Evolutionary conservation across 2,113 vertebrate species (phyloP).

Genomic region (Propithecus coquereli): DNA sequence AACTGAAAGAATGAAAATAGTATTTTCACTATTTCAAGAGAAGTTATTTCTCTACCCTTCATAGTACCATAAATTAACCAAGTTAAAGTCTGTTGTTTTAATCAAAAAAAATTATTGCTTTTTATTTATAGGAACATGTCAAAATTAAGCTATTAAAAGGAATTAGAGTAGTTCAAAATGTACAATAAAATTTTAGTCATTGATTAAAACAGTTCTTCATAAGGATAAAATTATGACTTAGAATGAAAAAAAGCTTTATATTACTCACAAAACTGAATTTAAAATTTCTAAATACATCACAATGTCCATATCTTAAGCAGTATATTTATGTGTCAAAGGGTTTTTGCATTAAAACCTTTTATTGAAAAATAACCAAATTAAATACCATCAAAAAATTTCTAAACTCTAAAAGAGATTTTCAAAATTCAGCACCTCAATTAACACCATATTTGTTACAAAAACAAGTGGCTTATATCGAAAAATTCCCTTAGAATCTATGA

Average conservation of each 20-base stretch:
- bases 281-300: conserved; percentile 7
- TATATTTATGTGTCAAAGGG: background rate
- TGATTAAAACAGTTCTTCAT: conserved; percentile 6
- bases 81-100: background rate
- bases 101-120: background rate
- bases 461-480: background rate
- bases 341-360: background rate
- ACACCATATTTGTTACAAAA: background rate
- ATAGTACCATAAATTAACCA: background rate
- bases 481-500: conserved; percentile 1
- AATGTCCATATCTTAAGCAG: background rate
- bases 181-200: background rate
- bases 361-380: background rate
- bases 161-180: background rate
- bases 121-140: background rate
- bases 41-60: background rate
- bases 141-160: background rate
- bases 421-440: background rate
- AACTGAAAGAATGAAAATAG: background rate
- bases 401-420: conserved; percentile 9
- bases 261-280: background rate
- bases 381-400: background rate
- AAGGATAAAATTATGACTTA: background rate
- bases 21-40: background rate
- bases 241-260: background rate